Evolutionary conservation across 2,888 invertebrate species (phyloP).

Genomic region (Notocelia uddmanniana): DNA sequence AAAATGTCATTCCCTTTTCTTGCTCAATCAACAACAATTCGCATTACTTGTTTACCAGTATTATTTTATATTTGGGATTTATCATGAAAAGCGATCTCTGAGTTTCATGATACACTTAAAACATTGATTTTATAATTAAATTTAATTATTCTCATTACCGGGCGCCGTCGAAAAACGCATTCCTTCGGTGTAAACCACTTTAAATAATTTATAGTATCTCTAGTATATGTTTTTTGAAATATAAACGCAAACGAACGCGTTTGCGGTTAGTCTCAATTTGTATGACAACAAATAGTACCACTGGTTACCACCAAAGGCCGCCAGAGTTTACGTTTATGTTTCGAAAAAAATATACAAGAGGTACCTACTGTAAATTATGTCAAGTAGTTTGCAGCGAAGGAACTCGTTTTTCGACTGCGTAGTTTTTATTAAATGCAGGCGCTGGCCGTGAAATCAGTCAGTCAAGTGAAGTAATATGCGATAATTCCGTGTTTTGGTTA

Average conservation of each 20-base stretch:
- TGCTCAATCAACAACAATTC: background rate
- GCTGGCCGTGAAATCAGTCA: conserved; percentile 51
- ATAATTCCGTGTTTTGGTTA: conserved; percentile 43
- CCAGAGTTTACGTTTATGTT: no score
- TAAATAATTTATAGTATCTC: no score
- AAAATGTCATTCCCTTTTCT: background rate
- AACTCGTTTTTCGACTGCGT: conserved; percentile 28
- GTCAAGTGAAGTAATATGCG: conserved; percentile 60
- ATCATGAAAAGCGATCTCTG: background rate
- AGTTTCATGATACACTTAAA: background rate
- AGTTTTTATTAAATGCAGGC: conserved; percentile 34
- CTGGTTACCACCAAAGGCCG: no score
- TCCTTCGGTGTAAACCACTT: no score
- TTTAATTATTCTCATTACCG: background rate
- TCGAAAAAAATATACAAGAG: no score
- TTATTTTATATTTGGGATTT: background rate
- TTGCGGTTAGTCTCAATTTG: no score
- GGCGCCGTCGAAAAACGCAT: no score
- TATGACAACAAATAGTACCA: no score
- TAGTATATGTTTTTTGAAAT: no score
- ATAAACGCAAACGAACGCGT: no score
- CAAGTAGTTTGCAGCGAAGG: conserved; percentile 27
- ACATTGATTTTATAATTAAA: background rate
- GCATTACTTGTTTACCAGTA: background rate
- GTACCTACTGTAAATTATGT: conserved; percentile 22